Evolutionary conservation across 2,113 vertebrate species (phyloP).

Genomic region (Protobothrops flavoviridis): DNA sequence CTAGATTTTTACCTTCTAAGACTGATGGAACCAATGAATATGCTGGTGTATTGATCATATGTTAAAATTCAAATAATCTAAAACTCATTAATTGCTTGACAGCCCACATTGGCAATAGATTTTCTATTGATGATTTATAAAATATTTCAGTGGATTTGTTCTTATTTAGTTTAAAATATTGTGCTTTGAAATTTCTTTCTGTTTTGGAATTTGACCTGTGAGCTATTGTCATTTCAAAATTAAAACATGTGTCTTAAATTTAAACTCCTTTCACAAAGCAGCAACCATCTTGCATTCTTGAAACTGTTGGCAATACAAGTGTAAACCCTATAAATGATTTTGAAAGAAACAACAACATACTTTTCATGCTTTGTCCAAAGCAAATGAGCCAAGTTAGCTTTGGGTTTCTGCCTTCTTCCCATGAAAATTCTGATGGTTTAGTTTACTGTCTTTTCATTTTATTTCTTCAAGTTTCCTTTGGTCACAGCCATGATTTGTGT

Average conservation of each 20-base stretch:
- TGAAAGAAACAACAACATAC: not conserved
- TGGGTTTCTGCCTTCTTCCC: not conserved
- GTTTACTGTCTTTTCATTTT: constrained; percentile 28
- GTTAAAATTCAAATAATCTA: not conserved
- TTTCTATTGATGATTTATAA: constrained; percentile 8
- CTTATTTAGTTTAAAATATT: not conserved
- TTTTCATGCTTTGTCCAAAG: not conserved
- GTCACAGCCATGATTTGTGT: constrained; percentile 73
- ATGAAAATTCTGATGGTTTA: not conserved
- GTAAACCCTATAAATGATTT: not conserved
- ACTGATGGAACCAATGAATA: not conserved
- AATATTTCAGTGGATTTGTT: not conserved
- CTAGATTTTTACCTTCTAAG: not conserved
- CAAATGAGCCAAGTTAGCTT: not conserved
- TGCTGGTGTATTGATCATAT: not conserved
- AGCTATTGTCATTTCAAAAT: not conserved
- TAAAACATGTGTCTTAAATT: not conserved
- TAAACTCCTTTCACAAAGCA: not conserved
- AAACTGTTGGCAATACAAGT: not conserved
- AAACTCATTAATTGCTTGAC: not conserved
- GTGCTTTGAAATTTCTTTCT: not conserved
- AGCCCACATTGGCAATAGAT: not conserved
- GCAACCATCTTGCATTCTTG: not conserved
- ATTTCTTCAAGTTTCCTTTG: constrained; percentile 75
- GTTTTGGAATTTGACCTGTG: not conserved